phyloP scores from a whole-genome alignment of 2,113 vertebrate genomes.

The Peromyscus polionotus region DNA sequence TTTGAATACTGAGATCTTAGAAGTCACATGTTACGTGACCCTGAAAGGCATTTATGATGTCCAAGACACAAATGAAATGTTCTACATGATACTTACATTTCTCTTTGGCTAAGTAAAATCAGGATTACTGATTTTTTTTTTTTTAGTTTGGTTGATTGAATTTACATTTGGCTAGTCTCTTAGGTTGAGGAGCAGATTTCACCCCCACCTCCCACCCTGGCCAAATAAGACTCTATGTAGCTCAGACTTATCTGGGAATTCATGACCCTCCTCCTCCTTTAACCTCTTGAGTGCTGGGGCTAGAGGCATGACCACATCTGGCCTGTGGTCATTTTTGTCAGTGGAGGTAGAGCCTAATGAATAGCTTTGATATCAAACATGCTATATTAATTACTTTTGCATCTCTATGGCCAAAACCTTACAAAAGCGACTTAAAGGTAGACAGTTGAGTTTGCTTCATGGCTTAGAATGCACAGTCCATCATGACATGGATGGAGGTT shows the following conservation, averaged over 20 bases:
- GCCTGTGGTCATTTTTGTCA: slow-evolving; percentile 14
- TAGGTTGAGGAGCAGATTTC: background rate
- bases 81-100: slow-evolving; percentile 19
- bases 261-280: background rate
- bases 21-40: background rate
- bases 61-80: slow-evolving; percentile 3
- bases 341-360: background rate
- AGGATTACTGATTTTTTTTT: slow-evolving; percentile 3
- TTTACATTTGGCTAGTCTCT: slow-evolving; percentile 33
- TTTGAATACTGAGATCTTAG: slow-evolving; percentile 2
- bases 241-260: background rate
- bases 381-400: background rate
- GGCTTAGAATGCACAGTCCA: background rate
- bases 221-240: background rate
- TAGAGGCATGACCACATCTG: background rate
- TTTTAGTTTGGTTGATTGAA: slow-evolving; percentile 13
- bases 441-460: background rate
- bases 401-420: background rate
- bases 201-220: accelerated
- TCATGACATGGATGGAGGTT: no score
- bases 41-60: background rate
- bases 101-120: slow-evolving; percentile 47
- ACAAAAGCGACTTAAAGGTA: background rate
- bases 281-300: background rate
- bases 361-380: slow-evolving; percentile 6